Conservation (phyloP, 2,797 vertebrate genomes). For the Natrix natrix region DNA sequence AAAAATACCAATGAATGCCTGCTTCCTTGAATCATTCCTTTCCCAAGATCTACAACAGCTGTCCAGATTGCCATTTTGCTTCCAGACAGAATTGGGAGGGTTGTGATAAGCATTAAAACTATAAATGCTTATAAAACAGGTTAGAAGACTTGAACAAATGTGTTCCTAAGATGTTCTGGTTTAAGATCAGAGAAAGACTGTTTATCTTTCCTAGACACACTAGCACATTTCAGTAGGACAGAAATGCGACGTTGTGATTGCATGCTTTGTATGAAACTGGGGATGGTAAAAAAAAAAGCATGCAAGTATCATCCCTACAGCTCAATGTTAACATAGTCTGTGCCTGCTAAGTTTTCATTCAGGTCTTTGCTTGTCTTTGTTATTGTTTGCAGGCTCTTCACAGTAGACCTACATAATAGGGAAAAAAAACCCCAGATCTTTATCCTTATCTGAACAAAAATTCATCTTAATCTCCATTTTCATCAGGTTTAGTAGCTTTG, state of each 20-base stretch:
- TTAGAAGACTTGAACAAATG: background rate
- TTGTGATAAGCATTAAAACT: background rate
- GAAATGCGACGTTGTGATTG: background rate
- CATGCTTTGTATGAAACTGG: background rate
- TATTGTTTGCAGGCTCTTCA: background rate
- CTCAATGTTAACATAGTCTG: background rate
- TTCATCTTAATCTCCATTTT: background rate
- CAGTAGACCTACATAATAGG: background rate
- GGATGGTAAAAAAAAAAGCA: background rate
- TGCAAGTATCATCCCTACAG: background rate
- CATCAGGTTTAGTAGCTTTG: background rate
- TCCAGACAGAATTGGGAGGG: background rate
- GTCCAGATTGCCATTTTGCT: background rate
- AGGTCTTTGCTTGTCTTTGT: background rate
- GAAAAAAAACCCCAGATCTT: background rate
- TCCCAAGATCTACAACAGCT: background rate
- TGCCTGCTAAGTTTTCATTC: background rate
- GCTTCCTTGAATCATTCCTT: background rate
- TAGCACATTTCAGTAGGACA: too few species aligned
- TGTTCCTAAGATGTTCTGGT: background rate
- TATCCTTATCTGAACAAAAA: background rate
- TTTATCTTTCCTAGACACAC: background rate
- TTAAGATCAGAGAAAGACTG: background rate
- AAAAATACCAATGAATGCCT: background rate
- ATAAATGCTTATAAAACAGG: background rate